phyloP scores from a whole-genome alignment of 2,888 invertebrate genomes.

The Drosophila falleni region DNA sequence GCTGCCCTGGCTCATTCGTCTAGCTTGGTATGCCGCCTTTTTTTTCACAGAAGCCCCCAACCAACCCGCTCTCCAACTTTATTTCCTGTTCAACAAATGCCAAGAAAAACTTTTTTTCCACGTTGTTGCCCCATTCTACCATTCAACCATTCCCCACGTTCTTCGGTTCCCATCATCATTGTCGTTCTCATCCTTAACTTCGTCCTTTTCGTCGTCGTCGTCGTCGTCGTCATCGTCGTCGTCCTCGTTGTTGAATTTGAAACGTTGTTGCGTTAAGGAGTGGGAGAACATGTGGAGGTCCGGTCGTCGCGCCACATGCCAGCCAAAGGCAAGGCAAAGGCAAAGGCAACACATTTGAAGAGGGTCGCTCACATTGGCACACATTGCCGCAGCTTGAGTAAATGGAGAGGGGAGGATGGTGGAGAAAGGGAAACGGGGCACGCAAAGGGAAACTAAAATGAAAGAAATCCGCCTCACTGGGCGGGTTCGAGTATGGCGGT shows the following conservation, averaged over 20 bases:
- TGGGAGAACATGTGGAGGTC: slow-evolving; percentile 50
- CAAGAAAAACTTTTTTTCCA: slow-evolving; percentile 77
- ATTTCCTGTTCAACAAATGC: slow-evolving; percentile 81
- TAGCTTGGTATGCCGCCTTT: slow-evolving; percentile 70
- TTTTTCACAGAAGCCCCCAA: slow-evolving; percentile 33
- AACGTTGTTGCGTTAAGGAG: slow-evolving; percentile 62
- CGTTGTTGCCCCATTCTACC: slow-evolving; percentile 32
- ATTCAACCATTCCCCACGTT: not conserved
- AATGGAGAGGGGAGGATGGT: not conserved
- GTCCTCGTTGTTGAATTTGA: slow-evolving; percentile 65
- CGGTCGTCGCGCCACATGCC: slow-evolving; percentile 73
- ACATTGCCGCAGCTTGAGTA: slow-evolving; percentile 40
- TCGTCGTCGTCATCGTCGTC: slow-evolving; percentile 54
- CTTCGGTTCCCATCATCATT: slow-evolving; percentile 47
- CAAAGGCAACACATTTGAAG: slow-evolving; percentile 77
- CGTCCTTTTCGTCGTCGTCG: slow-evolving; percentile 56
- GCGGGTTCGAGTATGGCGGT: slow-evolving; percentile 12
- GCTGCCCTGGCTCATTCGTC: slow-evolving; percentile 62
- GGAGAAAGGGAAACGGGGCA: slow-evolving; percentile 33
- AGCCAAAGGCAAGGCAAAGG: slow-evolving; percentile 51
- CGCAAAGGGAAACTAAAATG: slow-evolving; percentile 82
- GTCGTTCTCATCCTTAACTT: slow-evolving; percentile 49
- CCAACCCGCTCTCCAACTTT: slow-evolving; percentile 44
- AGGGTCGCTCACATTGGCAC: slow-evolving; percentile 65
- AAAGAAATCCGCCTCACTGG: slow-evolving; percentile 69